Base-by-base conservation (phyloP, 2,888 invertebrate genomes). In the Hybos culiciformis region DNA sequence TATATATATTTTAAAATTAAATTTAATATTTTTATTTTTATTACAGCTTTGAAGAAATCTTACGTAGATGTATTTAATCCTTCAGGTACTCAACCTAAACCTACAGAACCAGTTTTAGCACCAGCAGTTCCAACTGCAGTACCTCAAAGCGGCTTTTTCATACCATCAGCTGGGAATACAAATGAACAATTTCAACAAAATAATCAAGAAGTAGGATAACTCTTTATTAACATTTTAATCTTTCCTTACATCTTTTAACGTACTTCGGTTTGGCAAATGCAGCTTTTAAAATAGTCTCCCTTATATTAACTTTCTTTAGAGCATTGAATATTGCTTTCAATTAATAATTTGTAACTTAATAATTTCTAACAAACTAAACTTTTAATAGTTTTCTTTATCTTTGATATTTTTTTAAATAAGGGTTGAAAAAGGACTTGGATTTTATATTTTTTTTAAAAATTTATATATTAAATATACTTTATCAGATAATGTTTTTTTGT, bases 1-100 rank as follows among this genome's bases (percentile, higher is more conserved):
- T n/a, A 26, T 32, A 31, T 40, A 37, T 31, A 19, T 18, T 18
- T 44, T 14, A 12, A 15, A 39, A n/a, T n/a, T 38, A 9, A 12
- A 15, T 23, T 34, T 14, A 32, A 39, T 32, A 32, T 34, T 26
- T 42, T 36, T 34, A 17, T 46, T 44, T 20, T 31, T 39, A 44
- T 66, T 62, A 7, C 63, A 87, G 86, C 83, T 57, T 72, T 84
- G 57, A 80, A 84, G 66, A 82, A 82, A 57, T 81, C 84, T 46
- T 93, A 92, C 67, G 86, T 92, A 53, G 90, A 92, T 68, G 86
- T 92, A 46, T 80, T 90, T 68, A 86, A 86, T 70, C 83, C 83
- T 33, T 68, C 72, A 50, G 78, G 78, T 42, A 63, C 64, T 32
- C 57, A 62, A 20, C 53, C 59, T 47, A 60, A 62, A 44, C 51